Evolutionary conservation across 2,797 vertebrate genomes (phyloP).

Genomic region (Poeciliopsis infans): DNA sequence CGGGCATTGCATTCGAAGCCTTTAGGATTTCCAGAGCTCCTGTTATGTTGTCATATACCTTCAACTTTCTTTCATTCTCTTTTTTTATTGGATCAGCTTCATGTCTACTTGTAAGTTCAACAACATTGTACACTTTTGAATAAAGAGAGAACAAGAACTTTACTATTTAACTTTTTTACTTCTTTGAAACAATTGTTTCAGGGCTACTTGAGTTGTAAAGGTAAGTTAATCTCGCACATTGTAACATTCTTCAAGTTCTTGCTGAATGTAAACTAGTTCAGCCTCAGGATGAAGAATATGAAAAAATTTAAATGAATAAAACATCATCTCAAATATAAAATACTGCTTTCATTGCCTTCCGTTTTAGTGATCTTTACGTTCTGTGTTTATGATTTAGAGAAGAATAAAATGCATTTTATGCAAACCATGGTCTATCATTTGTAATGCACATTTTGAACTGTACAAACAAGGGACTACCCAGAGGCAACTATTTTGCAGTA

Average conservation of each 20-base stretch:
- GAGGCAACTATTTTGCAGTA: background rate
- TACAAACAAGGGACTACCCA: background rate
- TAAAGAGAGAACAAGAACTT: slow-evolving; percentile 8
- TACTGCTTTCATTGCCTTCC: slow-evolving; percentile 38
- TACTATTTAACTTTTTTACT: slow-evolving; percentile 9
- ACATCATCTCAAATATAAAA: slow-evolving; percentile 21
- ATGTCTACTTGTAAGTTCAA: slow-evolving; percentile 33
- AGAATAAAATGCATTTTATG: background rate
- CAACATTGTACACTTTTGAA: slow-evolving; percentile 31
- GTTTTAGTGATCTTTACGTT: slow-evolving; percentile 27
- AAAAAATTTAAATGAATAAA: slow-evolving; percentile 59
- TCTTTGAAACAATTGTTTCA: background rate
- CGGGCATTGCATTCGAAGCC: slow-evolving; percentile 24
- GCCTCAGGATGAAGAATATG: slow-evolving; percentile 67
- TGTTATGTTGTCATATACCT: slow-evolving; percentile 29
- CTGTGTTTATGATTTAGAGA: background rate
- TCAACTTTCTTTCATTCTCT: slow-evolving; percentile 5
- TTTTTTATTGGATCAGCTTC: slow-evolving; percentile 25
- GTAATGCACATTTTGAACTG: slow-evolving; percentile 2
- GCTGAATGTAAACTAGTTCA: slow-evolving; percentile 57
- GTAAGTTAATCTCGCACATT: slow-evolving; percentile 41
- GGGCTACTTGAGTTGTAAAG: slow-evolving; percentile 43
- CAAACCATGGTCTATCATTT: background rate
- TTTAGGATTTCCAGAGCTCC: slow-evolving; percentile 29
- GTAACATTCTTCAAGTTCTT: slow-evolving; percentile 47